Base-by-base conservation (phyloP, 2,797 vertebrate species). In the Margarornis squamiger region DNA sequence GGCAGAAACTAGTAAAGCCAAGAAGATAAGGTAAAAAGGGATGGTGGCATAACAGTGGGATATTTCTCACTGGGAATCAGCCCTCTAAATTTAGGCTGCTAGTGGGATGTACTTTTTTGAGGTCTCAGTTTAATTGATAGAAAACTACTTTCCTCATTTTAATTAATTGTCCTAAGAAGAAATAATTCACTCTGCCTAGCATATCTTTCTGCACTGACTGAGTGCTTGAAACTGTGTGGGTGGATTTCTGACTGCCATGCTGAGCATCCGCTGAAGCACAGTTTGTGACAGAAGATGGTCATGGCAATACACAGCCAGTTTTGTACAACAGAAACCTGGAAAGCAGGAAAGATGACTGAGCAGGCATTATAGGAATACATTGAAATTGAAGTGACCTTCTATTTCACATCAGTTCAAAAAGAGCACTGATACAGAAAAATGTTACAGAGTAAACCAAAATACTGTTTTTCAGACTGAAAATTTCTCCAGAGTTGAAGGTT, bases 211-310 rank as follows among this genome's bases (percentile, higher is more conserved):
- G 18, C 36, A 27, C 9, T 76, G 59, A 54, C 4, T 38, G 14
- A 19, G 9, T 39, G 27, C 58, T 86, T 89, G n/a, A 89, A 79
- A 71, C 15, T 27, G 29, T 2, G 14, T 46, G 34, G 13, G 12
- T 81, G 43, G 22, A 21, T 66, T 95, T 88, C 48, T 58, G 39
- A 45, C n/a, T 88, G 39, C 39, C 24, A 23, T 3, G 2, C n/a
- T 39, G 12, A 39, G 3, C 5, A 4, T n/a, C 39, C 0, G 0
- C 48, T 32, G 43, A 75, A 87, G 23, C 18, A 61, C 22, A 22
- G 2, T 55, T 66, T 76, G 48, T 34, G 48, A 19, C 43, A 73
- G 46, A 72, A 49, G 43, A 30, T 30, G 23, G 15, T 39, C 12
- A 19, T 1, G 5, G 38, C 55, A 81, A 45, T 23, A 68, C 9